These are phyloP conservation scores for Hoplodrina ambigua DNA, from an alignment of 2,888 invertebrate genomes.

Conservation along the genomic window DNA sequence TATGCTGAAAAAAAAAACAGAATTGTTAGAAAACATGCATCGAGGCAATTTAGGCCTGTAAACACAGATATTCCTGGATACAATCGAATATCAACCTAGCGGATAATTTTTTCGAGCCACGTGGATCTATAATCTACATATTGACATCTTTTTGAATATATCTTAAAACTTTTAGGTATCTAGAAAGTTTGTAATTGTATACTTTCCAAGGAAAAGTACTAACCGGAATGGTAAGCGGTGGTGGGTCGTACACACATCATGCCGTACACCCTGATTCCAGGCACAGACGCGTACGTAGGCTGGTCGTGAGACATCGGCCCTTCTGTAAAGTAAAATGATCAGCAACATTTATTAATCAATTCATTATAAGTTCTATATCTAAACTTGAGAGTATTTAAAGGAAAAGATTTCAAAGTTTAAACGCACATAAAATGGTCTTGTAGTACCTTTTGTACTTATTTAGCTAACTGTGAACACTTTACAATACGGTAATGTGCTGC, in stretches of 20 bases:
- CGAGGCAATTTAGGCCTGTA: neutral
- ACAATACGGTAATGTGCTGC: slow-evolving; percentile 31
- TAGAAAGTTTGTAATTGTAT: neutral
- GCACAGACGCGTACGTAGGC: slow-evolving; percentile 97
- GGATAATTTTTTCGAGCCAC: too few relatives aligned
- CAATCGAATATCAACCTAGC: too few relatives aligned
- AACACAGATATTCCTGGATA: too few relatives aligned
- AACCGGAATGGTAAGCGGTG: slow-evolving; percentile 80
- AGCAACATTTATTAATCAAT: neutral
- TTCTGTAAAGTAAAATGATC: slow-evolving; percentile 89
- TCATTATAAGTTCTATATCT: too few relatives aligned
- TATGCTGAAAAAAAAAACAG: slow-evolving; percentile 76
- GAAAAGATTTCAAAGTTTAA: neutral
- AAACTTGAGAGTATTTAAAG: neutral
- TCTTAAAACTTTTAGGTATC: neutral
- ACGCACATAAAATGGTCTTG: neutral
- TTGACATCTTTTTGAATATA: neutral
- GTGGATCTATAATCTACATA: too few relatives aligned
- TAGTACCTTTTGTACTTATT: slow-evolving; percentile 30
- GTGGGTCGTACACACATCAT: slow-evolving; percentile 96
- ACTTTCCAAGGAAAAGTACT: slow-evolving; percentile 48
- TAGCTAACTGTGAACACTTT: slow-evolving; percentile 17
- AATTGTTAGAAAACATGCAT: neutral
- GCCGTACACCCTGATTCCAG: slow-evolving; percentile 97
- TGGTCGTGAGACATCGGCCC: slow-evolving; percentile 98